phyloP scores from a whole-genome alignment of 2,888 invertebrate genomes.

The Hemaris fuciformis region DNA sequence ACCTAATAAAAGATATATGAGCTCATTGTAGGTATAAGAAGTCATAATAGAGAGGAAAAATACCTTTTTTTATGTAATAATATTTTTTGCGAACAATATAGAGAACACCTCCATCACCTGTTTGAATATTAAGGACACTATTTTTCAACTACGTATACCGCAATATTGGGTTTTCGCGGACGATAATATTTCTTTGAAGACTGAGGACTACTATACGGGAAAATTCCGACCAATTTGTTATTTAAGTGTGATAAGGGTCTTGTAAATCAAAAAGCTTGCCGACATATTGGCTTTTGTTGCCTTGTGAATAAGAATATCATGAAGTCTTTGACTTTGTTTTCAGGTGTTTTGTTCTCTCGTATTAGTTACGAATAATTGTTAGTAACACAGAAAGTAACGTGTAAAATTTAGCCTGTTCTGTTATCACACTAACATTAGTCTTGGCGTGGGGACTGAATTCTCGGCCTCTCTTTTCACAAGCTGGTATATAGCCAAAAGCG shows the following conservation, averaged over 20 bases:
- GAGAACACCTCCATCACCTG: conserved; percentile 27
- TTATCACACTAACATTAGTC: too few relatives aligned
- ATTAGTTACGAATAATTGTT: too few relatives aligned
- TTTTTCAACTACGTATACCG: not conserved
- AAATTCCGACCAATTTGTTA: not conserved
- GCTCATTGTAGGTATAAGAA: too few relatives aligned
- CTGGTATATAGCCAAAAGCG: too few relatives aligned
- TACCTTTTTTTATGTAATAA: not conserved
- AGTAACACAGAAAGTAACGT: too few relatives aligned
- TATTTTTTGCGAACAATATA: not conserved
- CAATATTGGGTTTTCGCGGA: not conserved
- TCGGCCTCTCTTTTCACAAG: too few relatives aligned
- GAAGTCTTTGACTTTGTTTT: not conserved
- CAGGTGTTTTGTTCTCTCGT: not conserved
- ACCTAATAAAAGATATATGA: not conserved
- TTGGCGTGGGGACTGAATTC: too few relatives aligned
- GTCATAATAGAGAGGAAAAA: too few relatives aligned
- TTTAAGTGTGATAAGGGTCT: not conserved
- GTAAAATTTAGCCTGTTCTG: too few relatives aligned
- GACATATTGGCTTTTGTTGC: not conserved
- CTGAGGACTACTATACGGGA: not conserved
- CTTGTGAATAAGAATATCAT: not conserved
- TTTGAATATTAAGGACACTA: conserved; percentile 25
- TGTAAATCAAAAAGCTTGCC: not conserved
- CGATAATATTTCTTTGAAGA: not conserved